A percentile compares a stretch with the other conserved stretches of the same genome.
Evolutionary conservation across 2,113 vertebrate genomes (phyloP).

Genomic region (Corydoras sp.): DNA sequence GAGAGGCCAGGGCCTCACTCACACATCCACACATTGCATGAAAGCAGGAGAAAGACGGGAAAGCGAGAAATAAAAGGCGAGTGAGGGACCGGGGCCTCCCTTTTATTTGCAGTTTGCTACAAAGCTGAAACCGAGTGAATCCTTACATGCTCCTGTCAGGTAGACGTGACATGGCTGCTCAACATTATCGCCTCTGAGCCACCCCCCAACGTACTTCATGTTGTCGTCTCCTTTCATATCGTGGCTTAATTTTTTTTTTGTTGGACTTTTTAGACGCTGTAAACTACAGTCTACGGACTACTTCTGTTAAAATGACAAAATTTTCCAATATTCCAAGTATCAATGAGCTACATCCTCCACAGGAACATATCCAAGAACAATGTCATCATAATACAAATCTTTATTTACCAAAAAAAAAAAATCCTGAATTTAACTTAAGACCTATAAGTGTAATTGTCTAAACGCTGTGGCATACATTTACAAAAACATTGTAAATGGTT

Average conservation of each 20-base stretch:
- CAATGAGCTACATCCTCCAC: too few species aligned
- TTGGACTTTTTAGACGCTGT: too few species aligned
- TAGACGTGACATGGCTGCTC: constrained; percentile 21
- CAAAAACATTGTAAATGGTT: too few species aligned
- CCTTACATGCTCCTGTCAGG: constrained; percentile 31
- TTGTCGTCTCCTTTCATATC: background rate
- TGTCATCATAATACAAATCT: too few species aligned
- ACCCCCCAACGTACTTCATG: background rate
- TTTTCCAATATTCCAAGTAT: too few species aligned
- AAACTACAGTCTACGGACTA: too few species aligned
- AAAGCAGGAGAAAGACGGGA: constrained; percentile 32
- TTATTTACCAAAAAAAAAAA: too few species aligned
- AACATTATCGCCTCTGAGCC: background rate
- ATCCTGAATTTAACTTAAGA: too few species aligned
- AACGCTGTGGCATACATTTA: too few species aligned
- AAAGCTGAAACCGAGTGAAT: constrained; percentile 22
- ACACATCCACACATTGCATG: constrained; percentile 26
- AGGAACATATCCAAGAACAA: too few species aligned
- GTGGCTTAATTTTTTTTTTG: background rate
- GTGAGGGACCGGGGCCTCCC: constrained; percentile 29
- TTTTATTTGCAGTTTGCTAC: constrained; percentile 24
- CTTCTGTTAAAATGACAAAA: too few species aligned
- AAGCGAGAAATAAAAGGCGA: constrained; percentile 30
- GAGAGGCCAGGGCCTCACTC: constrained; percentile 28
- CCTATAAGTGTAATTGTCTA: too few species aligned